Percentiles rank a stretch among this genome's conserved stretches.
phyloP scores from a whole-genome alignment of 2,113 vertebrate species.

The Hemiscyllium ocellatum region DNA sequence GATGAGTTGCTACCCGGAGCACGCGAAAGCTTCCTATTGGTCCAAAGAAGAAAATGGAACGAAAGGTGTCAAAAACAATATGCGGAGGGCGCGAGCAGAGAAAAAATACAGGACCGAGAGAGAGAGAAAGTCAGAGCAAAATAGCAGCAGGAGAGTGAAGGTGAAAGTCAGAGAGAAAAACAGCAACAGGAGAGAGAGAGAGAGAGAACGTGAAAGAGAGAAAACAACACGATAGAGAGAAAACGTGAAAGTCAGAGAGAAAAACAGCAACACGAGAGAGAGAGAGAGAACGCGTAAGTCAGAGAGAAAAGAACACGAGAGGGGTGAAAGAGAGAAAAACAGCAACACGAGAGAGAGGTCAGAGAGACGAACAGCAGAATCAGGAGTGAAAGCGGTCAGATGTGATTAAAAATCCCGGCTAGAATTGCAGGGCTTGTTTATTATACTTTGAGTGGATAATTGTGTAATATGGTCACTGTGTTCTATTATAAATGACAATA shows the following conservation, averaged over 20 bases:
- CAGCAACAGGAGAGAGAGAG: not conserved
- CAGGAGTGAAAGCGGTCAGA: not conserved
- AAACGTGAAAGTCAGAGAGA: too few relatives aligned
- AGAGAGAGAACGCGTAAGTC: not conserved
- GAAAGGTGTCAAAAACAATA: not conserved
- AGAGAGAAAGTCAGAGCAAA: not conserved
- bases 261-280: too few relatives aligned
- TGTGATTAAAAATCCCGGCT: too few relatives aligned
- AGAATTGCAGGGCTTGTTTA: too few relatives aligned
- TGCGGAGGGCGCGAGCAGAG: not conserved
- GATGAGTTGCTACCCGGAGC: constrained; percentile 6
- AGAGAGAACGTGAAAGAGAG: too few relatives aligned
- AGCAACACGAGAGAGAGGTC: not conserved
- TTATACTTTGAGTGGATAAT: too few relatives aligned
- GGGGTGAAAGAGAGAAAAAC: too few relatives aligned
- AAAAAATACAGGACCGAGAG: not conserved
- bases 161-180: not conserved
- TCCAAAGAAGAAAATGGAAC: not conserved
- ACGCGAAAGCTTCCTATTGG: not conserved
- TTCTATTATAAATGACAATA: too few relatives aligned
- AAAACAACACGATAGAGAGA: not conserved
- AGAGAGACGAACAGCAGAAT: not conserved
- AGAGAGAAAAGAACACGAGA: not conserved
- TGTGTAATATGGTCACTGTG: too few relatives aligned
- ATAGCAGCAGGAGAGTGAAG: not conserved